Evolutionary conservation across 1,140 invertebrate species (phyloP).

Genomic region (Drosophila kohkoa): DNA sequence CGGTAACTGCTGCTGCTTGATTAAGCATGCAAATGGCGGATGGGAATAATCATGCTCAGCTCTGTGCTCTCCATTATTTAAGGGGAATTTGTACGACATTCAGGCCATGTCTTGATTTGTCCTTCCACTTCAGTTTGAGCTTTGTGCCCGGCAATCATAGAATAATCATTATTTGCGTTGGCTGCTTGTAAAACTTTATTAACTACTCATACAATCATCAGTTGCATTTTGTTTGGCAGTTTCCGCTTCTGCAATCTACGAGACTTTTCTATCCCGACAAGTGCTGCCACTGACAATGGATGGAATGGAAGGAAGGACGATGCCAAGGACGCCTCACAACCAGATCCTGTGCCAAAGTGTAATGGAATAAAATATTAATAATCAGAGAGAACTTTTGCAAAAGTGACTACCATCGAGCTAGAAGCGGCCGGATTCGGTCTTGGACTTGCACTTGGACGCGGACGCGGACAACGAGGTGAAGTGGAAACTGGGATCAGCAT

Average conservation of each 20-base stretch:
- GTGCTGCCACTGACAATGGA: slow-evolving; percentile 71
- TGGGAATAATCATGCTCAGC: background rate
- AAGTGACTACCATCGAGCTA: slow-evolving; percentile 74
- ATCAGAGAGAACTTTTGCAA: slow-evolving; percentile 69
- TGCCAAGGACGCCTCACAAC: slow-evolving; percentile 27
- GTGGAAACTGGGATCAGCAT: slow-evolving; percentile 65
- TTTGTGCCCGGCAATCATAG: slow-evolving; percentile 27
- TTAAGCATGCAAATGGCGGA: background rate
- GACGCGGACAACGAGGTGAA: slow-evolving; percentile 4
- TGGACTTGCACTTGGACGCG: slow-evolving; percentile 10
- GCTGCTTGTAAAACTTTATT: slow-evolving; percentile 35
- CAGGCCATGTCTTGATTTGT: background rate
- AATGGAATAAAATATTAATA: slow-evolving; percentile 82
- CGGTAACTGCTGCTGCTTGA: background rate
- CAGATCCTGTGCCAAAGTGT: slow-evolving; percentile 46
- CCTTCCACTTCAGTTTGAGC: background rate
- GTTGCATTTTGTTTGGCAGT: slow-evolving; percentile 51
- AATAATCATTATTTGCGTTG: slow-evolving; percentile 41
- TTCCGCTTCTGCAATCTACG: slow-evolving; percentile 21
- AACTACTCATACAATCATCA: slow-evolving; percentile 48
- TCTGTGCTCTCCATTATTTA: background rate
- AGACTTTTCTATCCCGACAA: slow-evolving; percentile 51
- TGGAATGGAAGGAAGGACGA: background rate
- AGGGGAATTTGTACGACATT: background rate
- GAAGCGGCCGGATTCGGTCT: slow-evolving; percentile 32